Evolutionary conservation across 2,113 vertebrate species (phyloP).

Genomic region (Calyptommatus sinebrachiatus): DNA sequence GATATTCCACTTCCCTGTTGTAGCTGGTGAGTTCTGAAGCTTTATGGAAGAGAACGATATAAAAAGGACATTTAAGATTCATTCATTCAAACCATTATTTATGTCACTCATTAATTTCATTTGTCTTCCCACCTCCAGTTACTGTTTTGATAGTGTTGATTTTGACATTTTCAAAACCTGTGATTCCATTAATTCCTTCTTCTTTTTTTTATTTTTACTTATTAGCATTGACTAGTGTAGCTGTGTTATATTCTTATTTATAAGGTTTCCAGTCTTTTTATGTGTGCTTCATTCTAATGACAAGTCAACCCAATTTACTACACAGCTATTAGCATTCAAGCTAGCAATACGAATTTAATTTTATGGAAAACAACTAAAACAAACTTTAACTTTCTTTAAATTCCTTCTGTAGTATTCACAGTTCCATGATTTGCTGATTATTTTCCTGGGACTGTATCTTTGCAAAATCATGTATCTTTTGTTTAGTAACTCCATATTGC

Average conservation of each 20-base stretch:
- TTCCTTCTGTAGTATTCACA: conserved; percentile 35
- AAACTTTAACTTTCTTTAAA: conserved; percentile 55
- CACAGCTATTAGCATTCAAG: conserved; percentile 27
- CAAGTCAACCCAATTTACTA: conserved; percentile 42
- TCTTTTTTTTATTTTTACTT: not conserved
- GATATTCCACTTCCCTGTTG: too few species aligned
- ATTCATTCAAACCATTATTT: too few species aligned
- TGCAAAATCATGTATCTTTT: conserved; percentile 53
- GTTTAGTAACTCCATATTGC: conserved; percentile 44
- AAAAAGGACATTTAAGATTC: too few species aligned
- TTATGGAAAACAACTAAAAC: conserved; percentile 32
- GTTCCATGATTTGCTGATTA: conserved; percentile 41
- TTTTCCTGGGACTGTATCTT: conserved; percentile 22
- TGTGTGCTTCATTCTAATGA: conserved; percentile 32
- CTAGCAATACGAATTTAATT: conserved; percentile 48
- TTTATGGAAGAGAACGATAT: too few species aligned
- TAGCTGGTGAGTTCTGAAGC: too few species aligned
- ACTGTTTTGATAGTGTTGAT: too few species aligned
- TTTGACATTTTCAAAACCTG: conserved; percentile 4
- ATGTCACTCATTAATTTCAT: too few species aligned
- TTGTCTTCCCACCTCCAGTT: too few species aligned
- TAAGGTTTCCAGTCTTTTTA: conserved; percentile 10
- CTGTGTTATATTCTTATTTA: not conserved
- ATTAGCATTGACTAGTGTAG: not conserved
- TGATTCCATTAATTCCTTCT: conserved; percentile 14